phyloP scores from a whole-genome alignment of 2,888 invertebrate species.

The Yponomeuta cagnagella region DNA sequence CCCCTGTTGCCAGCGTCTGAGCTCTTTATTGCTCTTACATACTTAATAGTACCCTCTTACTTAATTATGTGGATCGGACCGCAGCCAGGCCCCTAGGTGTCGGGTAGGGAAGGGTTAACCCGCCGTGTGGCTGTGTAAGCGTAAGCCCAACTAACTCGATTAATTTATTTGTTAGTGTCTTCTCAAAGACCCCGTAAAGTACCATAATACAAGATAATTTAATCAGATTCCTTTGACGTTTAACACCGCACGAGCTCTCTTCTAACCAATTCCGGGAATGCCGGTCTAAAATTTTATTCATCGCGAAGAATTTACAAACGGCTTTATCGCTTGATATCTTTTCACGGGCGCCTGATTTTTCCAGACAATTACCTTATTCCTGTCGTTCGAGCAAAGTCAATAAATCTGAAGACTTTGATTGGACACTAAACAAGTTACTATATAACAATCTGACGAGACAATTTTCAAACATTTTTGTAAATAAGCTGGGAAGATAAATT shows the following conservation, averaged over 20 bases:
- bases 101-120: constrained; percentile 42
- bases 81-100: constrained; percentile 36
- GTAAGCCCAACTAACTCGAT: constrained; percentile 52
- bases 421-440: not conserved
- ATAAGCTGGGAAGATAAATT: not conserved
- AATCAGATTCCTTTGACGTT: not conserved
- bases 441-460: not conserved
- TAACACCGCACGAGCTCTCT: not conserved
- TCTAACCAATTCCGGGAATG: not conserved
- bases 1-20: constrained; percentile 42
- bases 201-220: constrained; percentile 16
- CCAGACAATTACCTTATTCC: constrained; percentile 6
- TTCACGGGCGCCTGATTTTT: not conserved
- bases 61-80: constrained; percentile 67
- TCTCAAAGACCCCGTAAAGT: constrained; percentile 20
- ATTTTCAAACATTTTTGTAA: not conserved
- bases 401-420: constrained; percentile 6
- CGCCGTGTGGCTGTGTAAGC: constrained; percentile 46
- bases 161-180: constrained; percentile 49
- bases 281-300: not conserved
- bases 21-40: constrained; percentile 65
- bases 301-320: not conserved
- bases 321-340: not conserved
- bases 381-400: constrained; percentile 2
- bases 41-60: constrained; percentile 67